Base-by-base conservation (phyloP, 2,797 vertebrate species). In the Danio albolineatus region DNA sequence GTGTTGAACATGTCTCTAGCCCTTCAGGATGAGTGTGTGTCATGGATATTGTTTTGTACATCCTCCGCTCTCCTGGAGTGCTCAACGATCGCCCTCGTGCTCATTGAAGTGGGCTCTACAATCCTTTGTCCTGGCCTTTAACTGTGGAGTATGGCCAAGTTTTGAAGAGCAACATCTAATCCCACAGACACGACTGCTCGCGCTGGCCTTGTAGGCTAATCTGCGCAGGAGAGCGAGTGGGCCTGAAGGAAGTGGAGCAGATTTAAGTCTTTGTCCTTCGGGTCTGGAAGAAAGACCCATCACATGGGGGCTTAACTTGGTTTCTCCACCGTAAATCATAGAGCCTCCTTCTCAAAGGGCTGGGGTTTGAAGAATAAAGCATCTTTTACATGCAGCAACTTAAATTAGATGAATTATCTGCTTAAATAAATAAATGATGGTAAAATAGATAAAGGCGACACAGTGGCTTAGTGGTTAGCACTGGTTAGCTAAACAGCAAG, bases 141-240 rank as follows among this genome's bases (percentile, higher is more conserved):
- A 74, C 10, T 5, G 13, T 43, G 46, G 21, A 76, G 19, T 67
- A 66, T 78, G n/a, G 48, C 46, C 38, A 71, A 61, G 66, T 44
- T 61, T 62, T n/a, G 21, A 43, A 82, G 56, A 78, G 62, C 54
- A 54, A 28, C 44, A 44, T 66, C 62, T 62, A 69, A 74, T 69
- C 76, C 41, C 7, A 14, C 46, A 53, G 48, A 74, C 70, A 53
- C 13, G 54, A 78, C 62, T 36, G 8, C 38, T 75, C 10, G 6
- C 5, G 9, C 53, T 48, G 21, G 36, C 49, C 53, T 51, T 39
- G 54, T 36, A 66, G 61, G n/a, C 28, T 73, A 21, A 73, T 67
- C 62, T 53, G 39, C 21, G 36, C 38, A 14, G 41, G 19, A 64
- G 44, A 62, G 54, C 44, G 14, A 28, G 65, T 16, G 21, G 9